phyloP scores from a whole-genome alignment of 2,888 invertebrate species.

The Dasysyrphus albostriatus region DNA sequence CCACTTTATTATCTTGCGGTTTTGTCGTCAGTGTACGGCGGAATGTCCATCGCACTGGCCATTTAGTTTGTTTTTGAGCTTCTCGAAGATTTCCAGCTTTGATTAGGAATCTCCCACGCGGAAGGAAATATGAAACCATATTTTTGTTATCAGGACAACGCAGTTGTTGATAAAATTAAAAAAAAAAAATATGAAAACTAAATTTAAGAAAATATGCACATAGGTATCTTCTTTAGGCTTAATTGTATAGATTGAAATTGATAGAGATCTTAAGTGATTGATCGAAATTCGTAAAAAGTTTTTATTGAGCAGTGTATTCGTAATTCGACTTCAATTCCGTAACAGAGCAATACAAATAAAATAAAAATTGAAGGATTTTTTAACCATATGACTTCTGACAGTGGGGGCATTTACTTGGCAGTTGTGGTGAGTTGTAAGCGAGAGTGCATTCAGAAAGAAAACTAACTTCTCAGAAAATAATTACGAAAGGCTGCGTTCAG shows the following conservation, averaged over 20 bases:
- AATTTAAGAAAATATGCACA: neutral
- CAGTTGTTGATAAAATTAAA: neutral
- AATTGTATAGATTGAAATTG: slow-evolving; percentile 13
- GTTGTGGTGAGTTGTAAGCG: neutral
- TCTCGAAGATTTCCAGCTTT: slow-evolving; percentile 81
- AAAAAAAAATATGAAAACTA: neutral
- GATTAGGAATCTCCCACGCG: slow-evolving; percentile 81
- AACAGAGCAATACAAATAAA: slow-evolving; percentile 58
- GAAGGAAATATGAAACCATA: slow-evolving; percentile 83
- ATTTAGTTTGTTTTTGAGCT: slow-evolving; percentile 77
- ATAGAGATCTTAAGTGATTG: neutral
- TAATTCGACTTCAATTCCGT: slow-evolving; percentile 18
- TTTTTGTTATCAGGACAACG: neutral
- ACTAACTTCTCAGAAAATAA: too few relatives aligned
- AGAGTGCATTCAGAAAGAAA: neutral
- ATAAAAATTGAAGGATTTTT: slow-evolving; percentile 14
- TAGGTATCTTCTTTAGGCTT: slow-evolving; percentile 7
- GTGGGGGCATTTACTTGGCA: neutral
- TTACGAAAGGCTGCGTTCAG: too few relatives aligned
- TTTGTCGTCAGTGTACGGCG: slow-evolving; percentile 78
- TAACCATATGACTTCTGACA: slow-evolving; percentile 28
- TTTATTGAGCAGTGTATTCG: neutral
- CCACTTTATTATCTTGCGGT: slow-evolving; percentile 57
- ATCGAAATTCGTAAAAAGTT: neutral
- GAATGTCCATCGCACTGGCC: slow-evolving; percentile 78